Percentiles rank a stretch among this genome's conserved stretches.
Evolutionary conservation across 2,888 invertebrate species (phyloP).

Genomic region (Agonopterix heracliana): DNA sequence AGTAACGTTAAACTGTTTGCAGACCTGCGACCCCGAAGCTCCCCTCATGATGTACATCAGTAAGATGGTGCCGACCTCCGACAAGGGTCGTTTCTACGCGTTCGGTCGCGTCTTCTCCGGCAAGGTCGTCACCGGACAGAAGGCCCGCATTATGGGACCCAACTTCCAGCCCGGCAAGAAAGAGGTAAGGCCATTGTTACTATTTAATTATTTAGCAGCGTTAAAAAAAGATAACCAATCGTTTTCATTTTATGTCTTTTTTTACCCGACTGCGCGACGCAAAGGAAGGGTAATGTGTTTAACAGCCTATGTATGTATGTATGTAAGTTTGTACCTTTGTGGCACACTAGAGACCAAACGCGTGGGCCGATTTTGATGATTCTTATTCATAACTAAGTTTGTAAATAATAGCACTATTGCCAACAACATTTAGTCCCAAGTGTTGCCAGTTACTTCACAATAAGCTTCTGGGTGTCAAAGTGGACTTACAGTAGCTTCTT

Average conservation of each 20-base stretch:
- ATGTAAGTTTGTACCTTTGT: too few relatives aligned
- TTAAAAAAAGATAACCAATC: too few relatives aligned
- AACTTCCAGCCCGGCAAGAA: slow-evolving; percentile 99
- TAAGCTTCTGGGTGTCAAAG: slow-evolving; percentile 71
- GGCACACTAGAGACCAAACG: too few relatives aligned
- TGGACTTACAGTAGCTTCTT: slow-evolving; percentile 59
- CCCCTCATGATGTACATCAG: slow-evolving; percentile 99
- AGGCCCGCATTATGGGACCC: slow-evolving; percentile 99
- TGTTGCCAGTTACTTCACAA: slow-evolving; percentile 59
- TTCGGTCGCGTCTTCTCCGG: slow-evolving; percentile 99
- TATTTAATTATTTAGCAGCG: too few relatives aligned
- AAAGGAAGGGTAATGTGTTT: too few relatives aligned
- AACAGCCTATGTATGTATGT: too few relatives aligned
- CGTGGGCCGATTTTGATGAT: too few relatives aligned
- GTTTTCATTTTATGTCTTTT: too few relatives aligned
- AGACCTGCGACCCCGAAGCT: slow-evolving; percentile 96
- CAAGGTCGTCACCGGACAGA: slow-evolving; percentile 91
- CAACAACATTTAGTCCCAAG: slow-evolving; percentile 71
- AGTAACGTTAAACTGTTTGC: neutral
- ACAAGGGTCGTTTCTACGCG: slow-evolving; percentile 99
- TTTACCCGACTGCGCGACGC: too few relatives aligned
- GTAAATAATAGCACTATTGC: too few relatives aligned
- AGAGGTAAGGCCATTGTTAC: slow-evolving; percentile 81
- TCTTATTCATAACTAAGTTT: too few relatives aligned
- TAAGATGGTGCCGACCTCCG: slow-evolving; percentile 99